These are phyloP conservation scores for Podotricha telesiphe DNA, from an alignment of 2,888 invertebrate species.

Conservation along the genomic window DNA sequence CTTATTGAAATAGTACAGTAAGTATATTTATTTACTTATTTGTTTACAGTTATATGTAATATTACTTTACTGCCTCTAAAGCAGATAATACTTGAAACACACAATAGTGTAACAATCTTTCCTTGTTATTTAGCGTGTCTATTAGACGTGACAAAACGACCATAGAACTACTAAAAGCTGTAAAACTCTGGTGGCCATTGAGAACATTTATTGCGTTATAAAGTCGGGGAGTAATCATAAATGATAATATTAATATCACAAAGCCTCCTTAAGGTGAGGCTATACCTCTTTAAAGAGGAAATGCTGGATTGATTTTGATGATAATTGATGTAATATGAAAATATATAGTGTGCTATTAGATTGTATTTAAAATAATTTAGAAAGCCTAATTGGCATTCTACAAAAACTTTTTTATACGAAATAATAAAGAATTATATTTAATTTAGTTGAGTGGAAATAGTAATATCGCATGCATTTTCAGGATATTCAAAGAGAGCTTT, in stretches of 20 bases:
- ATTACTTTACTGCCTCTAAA: constrained; percentile 5
- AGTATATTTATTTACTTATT: no score
- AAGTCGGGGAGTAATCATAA: constrained; percentile 46
- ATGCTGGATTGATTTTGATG: neutral
- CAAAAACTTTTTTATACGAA: no score
- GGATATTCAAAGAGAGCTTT: no score
- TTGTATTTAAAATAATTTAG: no score
- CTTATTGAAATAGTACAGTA: no score
- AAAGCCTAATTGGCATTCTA: no score
- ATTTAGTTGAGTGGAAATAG: no score
- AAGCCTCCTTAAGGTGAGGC: constrained; percentile 36
- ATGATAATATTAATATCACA: constrained; percentile 46
- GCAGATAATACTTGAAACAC: constrained; percentile 8
- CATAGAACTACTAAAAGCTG: constrained; percentile 37
- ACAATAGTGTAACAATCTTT: constrained; percentile 27
- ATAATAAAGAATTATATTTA: no score
- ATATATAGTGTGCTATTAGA: no score
- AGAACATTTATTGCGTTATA: constrained; percentile 47
- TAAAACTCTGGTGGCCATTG: constrained; percentile 47
- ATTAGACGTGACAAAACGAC: constrained; percentile 44
- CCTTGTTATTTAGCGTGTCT: constrained; percentile 43
- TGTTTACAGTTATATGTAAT: neutral
- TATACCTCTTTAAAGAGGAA: neutral
- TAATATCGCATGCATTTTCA: no score
- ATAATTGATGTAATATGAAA: neutral